Conservation (phyloP, 2,888 invertebrate species). For the Ophion ellenae region DNA sequence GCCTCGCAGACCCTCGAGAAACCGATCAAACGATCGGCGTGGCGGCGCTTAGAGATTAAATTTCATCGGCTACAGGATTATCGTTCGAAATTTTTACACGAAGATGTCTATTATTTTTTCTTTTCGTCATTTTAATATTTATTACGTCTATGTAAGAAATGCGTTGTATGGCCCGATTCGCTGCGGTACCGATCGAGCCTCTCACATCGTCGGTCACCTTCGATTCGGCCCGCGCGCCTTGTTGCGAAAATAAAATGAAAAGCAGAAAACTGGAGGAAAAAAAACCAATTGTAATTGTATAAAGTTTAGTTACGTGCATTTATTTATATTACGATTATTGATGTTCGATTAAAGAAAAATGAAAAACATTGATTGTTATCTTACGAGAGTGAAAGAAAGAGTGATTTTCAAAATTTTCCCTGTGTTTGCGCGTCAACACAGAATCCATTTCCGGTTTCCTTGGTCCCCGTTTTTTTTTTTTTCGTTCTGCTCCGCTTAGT, state of each 20-base stretch:
- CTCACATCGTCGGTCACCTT: slow-evolving; percentile 41
- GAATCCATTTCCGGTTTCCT: slow-evolving; percentile 29
- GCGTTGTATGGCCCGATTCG: slow-evolving; percentile 54
- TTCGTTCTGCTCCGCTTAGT: slow-evolving; percentile 10
- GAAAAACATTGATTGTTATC: slow-evolving; percentile 79
- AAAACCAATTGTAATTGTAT: slow-evolving; percentile 76
- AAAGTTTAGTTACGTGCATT: slow-evolving; percentile 78
- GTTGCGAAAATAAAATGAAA: slow-evolving; percentile 60
- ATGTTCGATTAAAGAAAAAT: slow-evolving; percentile 79
- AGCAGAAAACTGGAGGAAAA: slow-evolving; percentile 6
- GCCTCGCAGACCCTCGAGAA: slow-evolving; percentile 71
- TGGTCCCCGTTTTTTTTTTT: slow-evolving; percentile 17
- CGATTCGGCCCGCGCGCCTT: slow-evolving; percentile 69
- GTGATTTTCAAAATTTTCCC: slow-evolving; percentile 56
- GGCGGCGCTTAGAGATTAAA: slow-evolving; percentile 49
- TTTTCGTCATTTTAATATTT: slow-evolving; percentile 56
- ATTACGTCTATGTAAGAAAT: slow-evolving; percentile 59
- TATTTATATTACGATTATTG: slow-evolving; percentile 80
- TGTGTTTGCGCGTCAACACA: slow-evolving; percentile 16
- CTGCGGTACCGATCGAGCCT: slow-evolving; percentile 45
- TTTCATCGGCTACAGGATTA: slow-evolving; percentile 59
- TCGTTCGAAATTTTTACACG: slow-evolving; percentile 62
- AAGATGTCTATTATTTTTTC: slow-evolving; percentile 54
- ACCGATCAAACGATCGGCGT: slow-evolving; percentile 69
- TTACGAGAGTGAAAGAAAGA: slow-evolving; percentile 64